Evolutionary conservation across 1,140 invertebrate species (phyloP), one percentile per base, ranked within the genome.

Genomic region (Drosophila lowei): DNA sequence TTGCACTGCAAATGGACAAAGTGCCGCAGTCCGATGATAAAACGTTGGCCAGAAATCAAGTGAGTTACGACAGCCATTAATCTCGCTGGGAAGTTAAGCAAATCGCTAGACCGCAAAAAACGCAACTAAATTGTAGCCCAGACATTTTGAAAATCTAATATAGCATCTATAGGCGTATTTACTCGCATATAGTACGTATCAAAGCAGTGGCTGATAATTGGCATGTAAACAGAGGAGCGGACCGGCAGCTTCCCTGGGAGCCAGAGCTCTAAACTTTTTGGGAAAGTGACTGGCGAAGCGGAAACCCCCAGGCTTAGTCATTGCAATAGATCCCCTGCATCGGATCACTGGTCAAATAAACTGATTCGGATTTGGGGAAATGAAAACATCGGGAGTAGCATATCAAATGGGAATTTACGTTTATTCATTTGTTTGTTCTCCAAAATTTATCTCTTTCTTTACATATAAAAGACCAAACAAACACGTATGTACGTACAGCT

Each of bases 1-100:
- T 75, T 47, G 47, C 83, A 30, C 41, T 86, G 9, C 54, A 86
- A 54, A 78, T 86, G 78, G 77, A 85, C 65, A 73, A 74, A 9
- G 9, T 76, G 21, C 49, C 56, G 9, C 21, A 57, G 15, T 42
- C 23, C 16, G 48, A 30, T 49, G 28, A 55, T 53, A 77, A 47
- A 54, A 61, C 72, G 23, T 18, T 43, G 61, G n/a, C 56, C 2
- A 72, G 55, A 42, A 68, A 60, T 60, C 62, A 67, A 62, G 81
- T 86, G 62, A 88, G 78, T 75, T 53, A 21, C 23, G 23, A 16
- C 6, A 30, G 28, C 7, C 44, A 42, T 50, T 41, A 18, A 57
- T 42, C 28, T 7, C 4, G 18, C 4, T 18, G 49, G 11, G 25
- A 50, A 52, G n/a, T 6, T 25, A 48, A 47, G 54, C 57, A 41